Base-by-base conservation (phyloP, 2,797 vertebrate genomes). In the Cuniculus paca region DNA sequence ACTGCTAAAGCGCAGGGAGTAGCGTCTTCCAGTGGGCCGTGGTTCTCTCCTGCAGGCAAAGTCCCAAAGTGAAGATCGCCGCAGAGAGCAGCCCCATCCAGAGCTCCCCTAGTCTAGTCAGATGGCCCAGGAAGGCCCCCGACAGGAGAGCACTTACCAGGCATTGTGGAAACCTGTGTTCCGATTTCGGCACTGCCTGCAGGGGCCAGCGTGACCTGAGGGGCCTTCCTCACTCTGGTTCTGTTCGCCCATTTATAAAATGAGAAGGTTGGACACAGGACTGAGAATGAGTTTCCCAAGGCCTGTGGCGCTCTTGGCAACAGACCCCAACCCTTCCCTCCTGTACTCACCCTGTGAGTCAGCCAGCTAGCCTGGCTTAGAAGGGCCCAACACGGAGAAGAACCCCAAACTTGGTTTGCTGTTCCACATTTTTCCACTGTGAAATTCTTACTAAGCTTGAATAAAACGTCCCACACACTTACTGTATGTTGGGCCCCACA, bases 231-330 rank as follows among this genome's bases (percentile, higher is more conserved):
- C 50, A 1, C 45, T 28, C 24, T 52, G 42, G 22, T 50, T 93
- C 58, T 90, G 82, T 74, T 58, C 90, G 78, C 39, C n/a, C 56
- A n/a, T 79, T 79, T 61, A 14, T 39, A 86, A 93, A 90, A 96
- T 10, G 22, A 83, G 17, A 96, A 50, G 36, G 42, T 28, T 36
- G 22, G 52, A 56, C 45, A 10, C 7, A 50, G 70, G 90, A 50
- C 77, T n/a, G 56, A 60, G 70, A 36, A 5, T 1, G 50, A 9
- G 20, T 54, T 89, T 85, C 52, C 81, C 54, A 36, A 74, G 75
- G 52, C 45, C 45, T 16, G 22, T 2, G 84, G 70, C 31, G 70
- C 34, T 93, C 88, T 8, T 3, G 77, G 36, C 8, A 22, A 39
- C 45, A 39, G 36, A 58, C 16, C 42, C 16, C 61, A 48, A 11